Base-by-base conservation (phyloP, 2,113 vertebrate genomes). In the Carassius gibelio region DNA sequence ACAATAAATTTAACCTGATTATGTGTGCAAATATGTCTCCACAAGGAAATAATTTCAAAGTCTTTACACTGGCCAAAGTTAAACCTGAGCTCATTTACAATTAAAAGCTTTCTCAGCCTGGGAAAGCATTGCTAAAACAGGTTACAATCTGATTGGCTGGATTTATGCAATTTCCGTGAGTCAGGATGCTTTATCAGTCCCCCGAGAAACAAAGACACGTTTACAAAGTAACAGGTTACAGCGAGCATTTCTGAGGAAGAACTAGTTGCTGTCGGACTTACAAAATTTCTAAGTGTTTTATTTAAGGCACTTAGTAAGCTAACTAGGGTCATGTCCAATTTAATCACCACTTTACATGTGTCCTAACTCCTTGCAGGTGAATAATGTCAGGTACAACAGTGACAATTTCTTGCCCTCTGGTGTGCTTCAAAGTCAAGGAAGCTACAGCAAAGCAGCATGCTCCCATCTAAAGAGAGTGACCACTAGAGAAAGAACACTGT, bases 381-480 rank as follows among this genome's bases (percentile, higher is more conserved):
- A 42, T 42, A 42, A 42, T 42, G 38, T 42, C 38, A 42, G 38
- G 38, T 7, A 42, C 38, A 42, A 42, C 38, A 42, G 7, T 42
- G 3, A 5, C 36, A 38, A 38, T 38, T 3, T 38, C 36, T 38
- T 30, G 30, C 30, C 30, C 62, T 88, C 69, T 62, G 14, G 78
- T 68, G 15, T 36, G 21, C 36, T 69, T 85, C 52, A 82, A 85
- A 87, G 62, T 45, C 23, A 61, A 72, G 52, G 48, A 84, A 71
- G 36, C 4, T 4, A 77, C 42, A 71, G 38, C 78, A 78, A 77
- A 59, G 52, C 19, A 17, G 21, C 30, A 42, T 23, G 38, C 50
- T 82, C 57, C 57, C 57, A 59, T 59, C 57, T 59, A 59, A 64
- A 79, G 61, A 42, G 55, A 84, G 2, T 83, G 77, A 81, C 75